phyloP scores from a whole-genome alignment of 2,113 vertebrate genomes.

The Heptranchias perlo region DNA sequence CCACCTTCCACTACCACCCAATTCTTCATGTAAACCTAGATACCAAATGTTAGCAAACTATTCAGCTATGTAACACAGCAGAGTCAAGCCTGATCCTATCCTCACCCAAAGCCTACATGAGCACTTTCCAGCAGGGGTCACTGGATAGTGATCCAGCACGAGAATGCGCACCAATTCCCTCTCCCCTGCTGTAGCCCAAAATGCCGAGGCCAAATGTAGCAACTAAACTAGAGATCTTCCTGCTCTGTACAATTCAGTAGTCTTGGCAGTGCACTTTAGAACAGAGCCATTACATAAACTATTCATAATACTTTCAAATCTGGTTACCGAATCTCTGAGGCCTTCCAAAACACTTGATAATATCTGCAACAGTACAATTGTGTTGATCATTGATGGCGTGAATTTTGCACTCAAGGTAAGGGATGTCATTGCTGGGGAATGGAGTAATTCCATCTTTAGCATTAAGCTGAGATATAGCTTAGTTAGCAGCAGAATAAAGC shows the following conservation, averaged over 20 bases:
- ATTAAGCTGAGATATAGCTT: background rate
- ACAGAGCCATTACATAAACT: background rate
- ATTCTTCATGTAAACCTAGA: background rate
- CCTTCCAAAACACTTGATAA: background rate
- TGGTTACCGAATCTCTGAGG: background rate
- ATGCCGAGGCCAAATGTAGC: background rate
- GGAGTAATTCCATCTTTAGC: background rate
- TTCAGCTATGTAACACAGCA: background rate
- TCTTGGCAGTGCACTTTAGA: too few species aligned
- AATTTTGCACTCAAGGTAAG: too few species aligned
- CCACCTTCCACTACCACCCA: background rate
- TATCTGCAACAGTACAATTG: background rate
- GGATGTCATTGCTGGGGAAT: background rate
- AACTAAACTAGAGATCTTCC: background rate
- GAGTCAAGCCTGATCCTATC: background rate
- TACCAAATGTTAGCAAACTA: too few species aligned
- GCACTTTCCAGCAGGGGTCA: too few species aligned
- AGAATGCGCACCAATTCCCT: background rate
- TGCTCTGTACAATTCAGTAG: too few species aligned
- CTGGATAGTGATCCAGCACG: too few species aligned
- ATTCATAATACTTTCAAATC: background rate
- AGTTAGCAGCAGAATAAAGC: background rate
- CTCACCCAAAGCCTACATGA: background rate
- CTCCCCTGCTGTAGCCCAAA: background rate
- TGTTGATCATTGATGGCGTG: background rate